These are phyloP conservation scores for Anastrepha obliqua DNA, from an alignment of 1,140 invertebrate genomes.

Conservation along the genomic window DNA sequence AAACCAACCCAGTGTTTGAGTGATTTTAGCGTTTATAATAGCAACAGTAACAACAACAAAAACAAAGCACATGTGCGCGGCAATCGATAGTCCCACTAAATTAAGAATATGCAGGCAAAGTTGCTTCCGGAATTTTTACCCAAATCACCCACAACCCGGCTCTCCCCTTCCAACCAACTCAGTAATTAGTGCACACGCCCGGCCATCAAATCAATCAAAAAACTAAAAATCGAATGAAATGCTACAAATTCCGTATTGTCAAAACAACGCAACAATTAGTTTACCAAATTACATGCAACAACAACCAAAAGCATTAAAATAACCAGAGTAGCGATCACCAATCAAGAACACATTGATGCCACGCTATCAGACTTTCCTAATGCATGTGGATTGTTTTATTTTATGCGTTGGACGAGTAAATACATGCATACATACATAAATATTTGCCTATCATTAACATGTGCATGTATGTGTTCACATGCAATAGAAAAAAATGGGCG, in stretches of 20 bases:
- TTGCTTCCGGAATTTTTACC: slow-evolving; percentile 29
- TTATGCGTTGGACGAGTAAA: not conserved
- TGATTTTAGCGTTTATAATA: not conserved
- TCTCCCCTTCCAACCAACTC: not conserved
- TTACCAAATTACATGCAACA: slow-evolving; percentile 71
- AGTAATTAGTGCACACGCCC: slow-evolving; percentile 19
- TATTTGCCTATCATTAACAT: slow-evolving; percentile 19
- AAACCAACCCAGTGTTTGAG: too few species aligned
- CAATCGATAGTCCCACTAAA: slow-evolving; percentile 1
- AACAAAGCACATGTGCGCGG: slow-evolving; percentile 6
- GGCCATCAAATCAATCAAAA: slow-evolving; percentile 45
- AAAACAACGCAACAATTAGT: slow-evolving; percentile 73
- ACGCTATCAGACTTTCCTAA: not conserved
- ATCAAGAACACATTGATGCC: not conserved
- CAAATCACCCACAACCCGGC: not conserved
- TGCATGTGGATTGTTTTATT: not conserved
- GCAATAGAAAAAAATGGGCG: not conserved
- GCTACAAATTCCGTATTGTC: slow-evolving; percentile 73
- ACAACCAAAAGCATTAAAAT: slow-evolving; percentile 19
- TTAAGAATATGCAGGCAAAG: slow-evolving; percentile 10
- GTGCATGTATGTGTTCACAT: not conserved
- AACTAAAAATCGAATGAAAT: slow-evolving; percentile 61
- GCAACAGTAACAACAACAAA: not conserved
- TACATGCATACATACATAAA: not conserved
- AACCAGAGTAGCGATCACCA: slow-evolving; percentile 18